Conservation (phyloP, 2,888 invertebrate genomes). For the Esperia sulphurella region DNA sequence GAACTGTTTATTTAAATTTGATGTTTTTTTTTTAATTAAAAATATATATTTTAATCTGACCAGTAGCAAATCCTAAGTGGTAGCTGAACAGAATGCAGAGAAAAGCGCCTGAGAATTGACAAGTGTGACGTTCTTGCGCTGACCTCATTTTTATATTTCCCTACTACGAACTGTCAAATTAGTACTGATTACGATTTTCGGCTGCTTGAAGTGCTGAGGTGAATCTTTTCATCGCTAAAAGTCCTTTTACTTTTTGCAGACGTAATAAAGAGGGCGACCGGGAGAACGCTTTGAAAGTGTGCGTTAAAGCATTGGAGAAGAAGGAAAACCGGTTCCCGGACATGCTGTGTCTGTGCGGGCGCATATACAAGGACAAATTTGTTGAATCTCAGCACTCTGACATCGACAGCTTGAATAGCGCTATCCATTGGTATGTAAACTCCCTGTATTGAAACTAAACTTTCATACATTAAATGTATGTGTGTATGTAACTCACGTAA, state of each 20-base stretch:
- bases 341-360: constrained; percentile 97
- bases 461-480: too few species aligned
- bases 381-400: constrained; percentile 97
- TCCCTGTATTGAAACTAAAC: not conserved
- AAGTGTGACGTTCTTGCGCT: too few species aligned
- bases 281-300: constrained; percentile 94
- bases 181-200: not conserved
- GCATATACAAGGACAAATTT: constrained; percentile 98
- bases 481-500: too few species aligned
- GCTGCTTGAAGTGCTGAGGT: not conserved
- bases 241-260: constrained; percentile 61
- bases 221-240: not conserved
- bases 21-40: too few species aligned
- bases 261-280: constrained; percentile 96
- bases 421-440: constrained; percentile 91
- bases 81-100: too few species aligned
- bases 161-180: too few species aligned
- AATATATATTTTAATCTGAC: too few species aligned
- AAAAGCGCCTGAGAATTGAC: too few species aligned
- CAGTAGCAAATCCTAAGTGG: too few species aligned
- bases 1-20: too few species aligned
- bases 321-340: constrained; percentile 98
- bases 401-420: constrained; percentile 91
- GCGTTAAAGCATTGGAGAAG: constrained; percentile 93
- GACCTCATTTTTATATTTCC: too few species aligned